Percentiles rank a stretch among this genome's conserved stretches.
These are phyloP conservation scores for Poecilus cupreus DNA, from an alignment of 2,888 invertebrate genomes.

Conservation along the genomic window DNA sequence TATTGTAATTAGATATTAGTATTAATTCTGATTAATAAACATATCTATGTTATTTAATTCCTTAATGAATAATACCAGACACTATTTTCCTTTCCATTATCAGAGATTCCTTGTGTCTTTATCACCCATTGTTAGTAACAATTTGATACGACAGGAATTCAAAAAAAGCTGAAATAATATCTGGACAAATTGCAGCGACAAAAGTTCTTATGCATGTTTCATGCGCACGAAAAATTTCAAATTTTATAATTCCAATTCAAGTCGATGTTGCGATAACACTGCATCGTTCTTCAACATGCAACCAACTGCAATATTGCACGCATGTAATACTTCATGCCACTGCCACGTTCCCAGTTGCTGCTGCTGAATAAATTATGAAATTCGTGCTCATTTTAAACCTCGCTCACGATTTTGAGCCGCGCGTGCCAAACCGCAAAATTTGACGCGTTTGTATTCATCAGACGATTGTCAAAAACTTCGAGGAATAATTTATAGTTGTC, in stretches of 20 bases:
- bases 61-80: no score
- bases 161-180: no score
- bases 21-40: no score
- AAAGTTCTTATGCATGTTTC: neutral
- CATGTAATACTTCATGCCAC: neutral
- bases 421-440: constrained; percentile 8
- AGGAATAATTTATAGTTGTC: neutral
- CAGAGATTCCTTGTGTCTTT: no score
- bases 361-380: constrained; percentile 24
- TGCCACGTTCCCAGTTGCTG: neutral
- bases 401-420: neutral
- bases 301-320: constrained; percentile 6
- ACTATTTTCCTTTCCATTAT: no score
- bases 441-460: constrained; percentile 3
- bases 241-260: neutral
- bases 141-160: no score
- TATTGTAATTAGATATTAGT: no score
- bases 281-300: constrained; percentile 3
- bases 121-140: no score
- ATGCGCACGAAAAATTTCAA: neutral
- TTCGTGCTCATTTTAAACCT: neutral
- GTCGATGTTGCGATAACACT: neutral
- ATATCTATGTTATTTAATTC: no score
- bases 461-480: neutral
- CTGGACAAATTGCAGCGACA: no score